Conservation (phyloP, 1,140 invertebrate genomes). For the Coelopa frigida region DNA sequence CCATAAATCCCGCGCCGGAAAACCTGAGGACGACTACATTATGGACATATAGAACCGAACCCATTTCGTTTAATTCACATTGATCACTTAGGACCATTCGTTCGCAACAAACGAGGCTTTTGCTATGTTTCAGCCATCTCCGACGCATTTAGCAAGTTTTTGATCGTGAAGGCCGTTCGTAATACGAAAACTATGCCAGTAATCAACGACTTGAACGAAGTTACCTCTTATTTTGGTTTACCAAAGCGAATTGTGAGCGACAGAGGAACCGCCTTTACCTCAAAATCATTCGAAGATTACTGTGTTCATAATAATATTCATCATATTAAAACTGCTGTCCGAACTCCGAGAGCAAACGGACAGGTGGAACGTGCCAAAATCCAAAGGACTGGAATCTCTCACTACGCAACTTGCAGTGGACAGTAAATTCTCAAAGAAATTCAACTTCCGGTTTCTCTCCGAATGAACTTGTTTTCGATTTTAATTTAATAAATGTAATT, state of each 20-base stretch:
- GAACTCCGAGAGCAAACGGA: slow-evolving; percentile 18
- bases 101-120: slow-evolving; percentile 29
- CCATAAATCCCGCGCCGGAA: slow-evolving; percentile 18
- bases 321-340: slow-evolving; percentile 12
- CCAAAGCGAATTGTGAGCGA: slow-evolving; percentile 22
- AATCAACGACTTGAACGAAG: slow-evolving; percentile 20
- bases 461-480: slow-evolving; percentile 19
- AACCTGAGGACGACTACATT: slow-evolving; percentile 22
- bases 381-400: slow-evolving; percentile 19
- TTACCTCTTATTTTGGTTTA: slow-evolving; percentile 11
- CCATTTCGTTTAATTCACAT: slow-evolving; percentile 30
- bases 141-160: slow-evolving; percentile 26
- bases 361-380: slow-evolving; percentile 23
- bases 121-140: slow-evolving; percentile 45
- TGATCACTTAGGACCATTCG: slow-evolving; percentile 34
- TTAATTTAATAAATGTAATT: slow-evolving; percentile 6
- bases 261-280: slow-evolving; percentile 15
- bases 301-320: slow-evolving; percentile 9
- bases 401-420: slow-evolving; percentile 20
- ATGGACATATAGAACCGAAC: slow-evolving; percentile 22
- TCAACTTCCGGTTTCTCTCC: slow-evolving; percentile 20
- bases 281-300: slow-evolving; percentile 7
- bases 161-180: slow-evolving; percentile 9
- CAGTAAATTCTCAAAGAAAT: slow-evolving; percentile 24
- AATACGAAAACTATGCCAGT: slow-evolving; percentile 20